Base-by-base conservation (phyloP, 2,888 invertebrate genomes). In the Eristalinus sepulchralis region DNA sequence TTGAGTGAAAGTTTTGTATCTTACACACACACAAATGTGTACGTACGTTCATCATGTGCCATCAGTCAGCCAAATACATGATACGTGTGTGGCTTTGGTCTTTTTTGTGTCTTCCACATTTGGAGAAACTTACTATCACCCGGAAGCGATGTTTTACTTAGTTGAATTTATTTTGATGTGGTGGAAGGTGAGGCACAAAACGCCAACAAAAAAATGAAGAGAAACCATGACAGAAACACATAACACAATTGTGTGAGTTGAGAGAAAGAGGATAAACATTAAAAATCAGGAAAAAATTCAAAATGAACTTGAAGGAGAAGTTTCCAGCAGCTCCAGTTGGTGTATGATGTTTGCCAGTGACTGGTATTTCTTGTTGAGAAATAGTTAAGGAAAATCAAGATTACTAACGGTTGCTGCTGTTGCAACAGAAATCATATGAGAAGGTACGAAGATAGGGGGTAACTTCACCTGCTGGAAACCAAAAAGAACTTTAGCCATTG, bases 101-200 rank as follows among this genome's bases (percentile, higher is more conserved):
- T 60, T 73, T 63, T 34, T 72, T 63, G n/a, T 10, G 60, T 47
- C 67, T 60, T 76, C 39, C 71, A 24, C 84, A 80, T 84, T 66
- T 76, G 72, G 60, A 81, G 81, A 81, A 85, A 85, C 81, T 82
- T 85, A 72, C 57, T 68, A 62, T 63, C 33, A 53, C 76, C 85
- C 85, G 85, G 85, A 85, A 85, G 85, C 85, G 53, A 39, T 81
- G 77, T 77, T 85, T 85, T 81, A 85, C 85, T 85, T 81, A 81
- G 85, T 77, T 77, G 75, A 84, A 84, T 84, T 80, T 84, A 84
- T 84, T 84, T 76, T 80, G 81, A 82, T 81, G 85, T 39, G 81
- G 81, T 85, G 72, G 77, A 77, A 81, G 85, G 85, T 85, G 81
- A 62, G 59, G 64, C 72, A 57, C 11, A 39, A 39, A 39, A 39